A percentile compares a stretch with the other conserved stretches of the same genome.
Evolutionary conservation across 2,888 invertebrate species (phyloP).

Genomic region (Oxycera nigricornis): DNA sequence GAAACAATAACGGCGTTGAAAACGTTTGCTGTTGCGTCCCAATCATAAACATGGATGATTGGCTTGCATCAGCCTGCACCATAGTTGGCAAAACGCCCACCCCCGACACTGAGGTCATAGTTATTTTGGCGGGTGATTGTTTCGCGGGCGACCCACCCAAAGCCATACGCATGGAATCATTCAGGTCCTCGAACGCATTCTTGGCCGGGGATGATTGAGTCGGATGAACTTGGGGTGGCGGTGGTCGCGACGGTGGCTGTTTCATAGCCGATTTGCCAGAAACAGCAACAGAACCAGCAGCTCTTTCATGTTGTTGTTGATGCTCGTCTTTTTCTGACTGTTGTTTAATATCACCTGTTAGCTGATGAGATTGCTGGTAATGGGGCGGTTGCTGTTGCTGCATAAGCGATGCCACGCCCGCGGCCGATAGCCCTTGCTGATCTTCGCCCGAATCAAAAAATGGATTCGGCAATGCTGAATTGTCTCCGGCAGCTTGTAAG

Average conservation of each 20-base stretch:
- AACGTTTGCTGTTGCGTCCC: neutral
- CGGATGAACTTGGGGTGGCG: constrained; percentile 57
- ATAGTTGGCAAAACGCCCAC: constrained; percentile 45
- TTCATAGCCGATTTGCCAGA: constrained; percentile 7
- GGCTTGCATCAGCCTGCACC: neutral
- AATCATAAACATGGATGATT: neutral
- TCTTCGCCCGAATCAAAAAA: constrained; percentile 54
- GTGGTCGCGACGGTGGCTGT: constrained; percentile 60
- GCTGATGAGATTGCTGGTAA: constrained; percentile 35
- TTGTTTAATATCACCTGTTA: constrained; percentile 38
- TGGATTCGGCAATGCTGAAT: constrained; percentile 58
- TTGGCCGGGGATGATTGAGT: constrained; percentile 62
- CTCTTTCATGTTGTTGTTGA: constrained; percentile 26
- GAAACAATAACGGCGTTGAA: constrained; percentile 48
- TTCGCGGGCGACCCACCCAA: constrained; percentile 65
- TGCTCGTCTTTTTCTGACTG: constrained; percentile 28
- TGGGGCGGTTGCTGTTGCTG: constrained; percentile 43
- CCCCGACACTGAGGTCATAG: constrained; percentile 41
- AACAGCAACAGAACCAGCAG: constrained; percentile 36
- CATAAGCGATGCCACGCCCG: constrained; percentile 21
- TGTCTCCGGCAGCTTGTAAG: constrained; percentile 50
- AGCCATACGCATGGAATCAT: constrained; percentile 73
- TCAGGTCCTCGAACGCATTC: constrained; percentile 73
- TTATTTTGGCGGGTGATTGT: constrained; percentile 45
- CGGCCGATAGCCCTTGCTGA: constrained; percentile 43